phyloP scores from a whole-genome alignment of 1,140 invertebrate genomes.

The Varroa destructor region DNA sequence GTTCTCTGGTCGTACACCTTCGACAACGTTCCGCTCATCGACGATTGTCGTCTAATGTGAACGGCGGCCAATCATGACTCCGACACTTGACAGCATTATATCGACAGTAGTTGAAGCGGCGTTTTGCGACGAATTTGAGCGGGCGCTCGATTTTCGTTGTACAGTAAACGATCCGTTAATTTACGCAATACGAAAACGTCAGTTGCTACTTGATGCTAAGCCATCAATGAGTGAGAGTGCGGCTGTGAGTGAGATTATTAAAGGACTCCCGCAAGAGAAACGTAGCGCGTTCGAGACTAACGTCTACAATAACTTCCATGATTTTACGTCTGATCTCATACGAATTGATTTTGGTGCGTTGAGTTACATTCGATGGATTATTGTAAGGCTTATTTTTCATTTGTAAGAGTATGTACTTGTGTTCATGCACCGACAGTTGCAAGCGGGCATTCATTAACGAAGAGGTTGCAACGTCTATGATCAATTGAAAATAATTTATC shows the following conservation, averaged over 20 bases:
- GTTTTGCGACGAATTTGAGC: conserved; percentile 19
- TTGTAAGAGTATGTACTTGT: too few species aligned
- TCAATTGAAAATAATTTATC: too few species aligned
- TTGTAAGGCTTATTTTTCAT: too few species aligned
- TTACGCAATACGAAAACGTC: conserved; percentile 24
- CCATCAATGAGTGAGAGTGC: not conserved
- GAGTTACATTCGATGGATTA: too few species aligned
- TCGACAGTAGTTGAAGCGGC: conserved; percentile 4
- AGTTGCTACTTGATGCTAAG: conserved; percentile 19
- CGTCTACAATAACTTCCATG: conserved; percentile 21
- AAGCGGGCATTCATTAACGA: too few species aligned
- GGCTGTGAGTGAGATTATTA: not conserved
- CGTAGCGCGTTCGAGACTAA: not conserved
- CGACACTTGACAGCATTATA: not conserved
- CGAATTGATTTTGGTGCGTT: conserved; percentile 19
- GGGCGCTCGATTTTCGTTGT: conserved; percentile 25
- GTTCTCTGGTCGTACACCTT: too few species aligned
- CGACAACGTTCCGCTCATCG: too few species aligned
- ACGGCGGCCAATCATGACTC: not conserved
- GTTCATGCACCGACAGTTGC: too few species aligned
- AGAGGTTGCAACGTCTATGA: too few species aligned
- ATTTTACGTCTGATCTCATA: conserved; percentile 23
- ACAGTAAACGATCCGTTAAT: conserved; percentile 24
- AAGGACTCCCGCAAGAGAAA: conserved; percentile 18
- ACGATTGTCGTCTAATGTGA: too few species aligned